Conservation (phyloP, 2,113 vertebrate species). For the Ondatra zibethicus region DNA sequence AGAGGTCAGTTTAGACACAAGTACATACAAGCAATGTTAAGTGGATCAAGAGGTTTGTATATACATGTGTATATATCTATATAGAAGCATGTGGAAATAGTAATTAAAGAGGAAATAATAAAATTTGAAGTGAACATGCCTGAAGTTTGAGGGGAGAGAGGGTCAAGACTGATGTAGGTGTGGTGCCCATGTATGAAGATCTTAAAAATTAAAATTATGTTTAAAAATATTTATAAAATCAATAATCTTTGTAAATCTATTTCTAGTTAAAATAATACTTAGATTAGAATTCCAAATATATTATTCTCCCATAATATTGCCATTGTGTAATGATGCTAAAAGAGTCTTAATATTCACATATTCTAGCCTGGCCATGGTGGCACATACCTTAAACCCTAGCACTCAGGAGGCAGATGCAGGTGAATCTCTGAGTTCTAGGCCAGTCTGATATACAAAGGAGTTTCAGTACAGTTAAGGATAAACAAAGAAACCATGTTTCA, state of each 20-base stretch:
- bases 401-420: too few relatives aligned
- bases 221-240: conserved; percentile 9
- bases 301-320: neutral
- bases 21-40: neutral
- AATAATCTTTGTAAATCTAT: conserved; percentile 13
- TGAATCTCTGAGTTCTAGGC: too few relatives aligned
- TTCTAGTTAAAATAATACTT: conserved; percentile 36
- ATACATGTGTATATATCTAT: neutral
- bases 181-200: neutral
- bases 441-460: too few relatives aligned
- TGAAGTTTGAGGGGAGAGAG: too few relatives aligned
- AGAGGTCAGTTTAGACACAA: neutral
- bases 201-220: neutral
- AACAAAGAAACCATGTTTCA: too few relatives aligned
- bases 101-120: neutral
- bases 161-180: neutral
- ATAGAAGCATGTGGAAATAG: too few relatives aligned
- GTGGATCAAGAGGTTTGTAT: neutral
- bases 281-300: neutral
- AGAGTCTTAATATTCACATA: neutral
- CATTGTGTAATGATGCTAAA: neutral
- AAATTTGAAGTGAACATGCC: too few relatives aligned
- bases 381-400: too few relatives aligned
- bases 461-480: too few relatives aligned
- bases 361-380: too few relatives aligned